Conservation (phyloP, 2,888 invertebrate genomes). For the Myathropa florea region DNA sequence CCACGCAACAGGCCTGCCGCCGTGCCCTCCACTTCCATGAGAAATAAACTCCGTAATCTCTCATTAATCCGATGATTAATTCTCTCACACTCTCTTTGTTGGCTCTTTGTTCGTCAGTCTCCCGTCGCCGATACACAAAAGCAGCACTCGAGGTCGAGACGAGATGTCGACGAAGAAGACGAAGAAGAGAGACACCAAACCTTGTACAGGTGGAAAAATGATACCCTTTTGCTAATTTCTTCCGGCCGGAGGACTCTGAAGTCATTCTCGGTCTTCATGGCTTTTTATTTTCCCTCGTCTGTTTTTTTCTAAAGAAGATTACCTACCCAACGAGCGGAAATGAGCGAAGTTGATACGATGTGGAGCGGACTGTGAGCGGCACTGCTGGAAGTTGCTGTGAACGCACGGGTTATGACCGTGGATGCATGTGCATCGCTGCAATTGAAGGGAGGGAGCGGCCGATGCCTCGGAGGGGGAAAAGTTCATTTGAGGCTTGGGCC, state of each 20-base stretch:
- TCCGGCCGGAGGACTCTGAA: constrained; percentile 62
- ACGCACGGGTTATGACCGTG: constrained; percentile 7
- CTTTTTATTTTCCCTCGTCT: too few species aligned
- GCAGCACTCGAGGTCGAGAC: background rate
- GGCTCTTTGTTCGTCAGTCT: background rate
- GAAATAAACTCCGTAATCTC: constrained; percentile 58
- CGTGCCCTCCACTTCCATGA: constrained; percentile 14
- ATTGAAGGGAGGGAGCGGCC: too few species aligned
- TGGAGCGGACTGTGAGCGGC: constrained; percentile 22
- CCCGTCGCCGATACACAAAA: too few species aligned
- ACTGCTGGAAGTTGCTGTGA: constrained; percentile 6
- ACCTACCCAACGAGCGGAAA: constrained; percentile 68
- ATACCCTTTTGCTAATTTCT: constrained; percentile 70
- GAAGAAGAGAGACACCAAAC: constrained; percentile 24
- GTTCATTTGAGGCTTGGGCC: background rate
- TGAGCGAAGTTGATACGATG: constrained; percentile 63
- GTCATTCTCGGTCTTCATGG: background rate
- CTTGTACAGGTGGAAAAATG: constrained; percentile 55
- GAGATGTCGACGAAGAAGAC: background rate
- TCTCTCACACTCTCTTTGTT: constrained; percentile 57
- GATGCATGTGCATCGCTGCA: background rate
- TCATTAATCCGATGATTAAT: constrained; percentile 65
- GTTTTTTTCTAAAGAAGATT: constrained; percentile 61
- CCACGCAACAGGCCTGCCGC: background rate
- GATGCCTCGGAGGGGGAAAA: background rate